Evolutionary conservation across 2,888 invertebrate species (phyloP).

Genomic region (Tipula unca): DNA sequence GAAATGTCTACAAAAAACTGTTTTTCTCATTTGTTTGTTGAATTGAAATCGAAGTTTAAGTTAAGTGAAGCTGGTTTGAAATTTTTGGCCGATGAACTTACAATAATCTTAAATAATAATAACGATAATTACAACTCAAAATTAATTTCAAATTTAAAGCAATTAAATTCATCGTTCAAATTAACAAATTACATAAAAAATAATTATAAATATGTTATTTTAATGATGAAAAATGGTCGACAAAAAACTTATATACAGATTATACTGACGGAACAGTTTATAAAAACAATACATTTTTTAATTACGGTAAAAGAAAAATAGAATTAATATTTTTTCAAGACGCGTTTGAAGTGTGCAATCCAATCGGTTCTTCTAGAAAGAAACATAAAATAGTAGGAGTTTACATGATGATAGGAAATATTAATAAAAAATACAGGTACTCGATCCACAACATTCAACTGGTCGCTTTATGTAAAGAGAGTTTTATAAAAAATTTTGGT

Average conservation of each 20-base stretch:
- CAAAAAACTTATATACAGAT: neutral
- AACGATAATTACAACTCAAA: neutral
- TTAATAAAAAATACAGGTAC: neutral
- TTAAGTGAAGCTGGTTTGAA: neutral
- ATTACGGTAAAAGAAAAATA: neutral
- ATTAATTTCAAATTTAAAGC: neutral
- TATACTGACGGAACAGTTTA: neutral
- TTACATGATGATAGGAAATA: neutral
- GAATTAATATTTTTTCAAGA: neutral
- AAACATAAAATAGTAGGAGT: neutral
- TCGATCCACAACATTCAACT: neutral
- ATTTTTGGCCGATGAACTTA: neutral
- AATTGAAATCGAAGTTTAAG: neutral
- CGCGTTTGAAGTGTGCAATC: neutral
- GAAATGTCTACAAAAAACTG: neutral
- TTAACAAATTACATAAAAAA: neutral
- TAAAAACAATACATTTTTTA: neutral
- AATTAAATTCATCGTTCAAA: neutral
- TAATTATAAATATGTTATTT: neutral
- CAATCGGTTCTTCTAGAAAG: neutral
- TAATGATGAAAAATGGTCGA: too few relatives aligned
- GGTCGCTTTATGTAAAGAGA: too few relatives aligned
- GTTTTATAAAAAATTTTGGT: neutral
- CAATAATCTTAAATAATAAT: neutral
- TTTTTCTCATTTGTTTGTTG: neutral